These are phyloP conservation scores for Craniophora ligustri DNA, from an alignment of 2,888 invertebrate genomes.

Conservation along the genomic window DNA sequence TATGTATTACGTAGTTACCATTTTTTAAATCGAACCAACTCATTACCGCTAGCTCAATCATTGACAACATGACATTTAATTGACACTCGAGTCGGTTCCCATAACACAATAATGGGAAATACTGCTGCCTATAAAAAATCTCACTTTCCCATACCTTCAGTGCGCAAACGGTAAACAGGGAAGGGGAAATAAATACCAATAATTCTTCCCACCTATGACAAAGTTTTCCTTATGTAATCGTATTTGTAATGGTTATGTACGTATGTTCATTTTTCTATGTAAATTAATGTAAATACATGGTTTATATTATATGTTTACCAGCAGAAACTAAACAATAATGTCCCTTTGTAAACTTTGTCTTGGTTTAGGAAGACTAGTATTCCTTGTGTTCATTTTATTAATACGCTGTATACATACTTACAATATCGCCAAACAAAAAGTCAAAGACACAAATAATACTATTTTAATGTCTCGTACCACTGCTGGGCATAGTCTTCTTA, in stretches of 20 bases:
- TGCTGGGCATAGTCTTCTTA: too few species aligned
- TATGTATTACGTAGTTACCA: not conserved
- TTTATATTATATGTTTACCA: constrained; percentile 11
- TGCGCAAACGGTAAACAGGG: constrained; percentile 20
- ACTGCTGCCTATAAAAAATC: constrained; percentile 19
- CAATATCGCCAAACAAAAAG: too few species aligned
- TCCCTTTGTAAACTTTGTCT: constrained; percentile 3
- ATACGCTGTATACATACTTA: too few species aligned
- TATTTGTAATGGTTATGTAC: constrained; percentile 2
- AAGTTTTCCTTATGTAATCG: constrained; percentile 30
- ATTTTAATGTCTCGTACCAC: too few species aligned
- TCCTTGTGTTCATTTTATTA: too few species aligned
- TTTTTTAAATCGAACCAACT: not conserved
- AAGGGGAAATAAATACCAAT: constrained; percentile 34
- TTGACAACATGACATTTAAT: constrained; percentile 21
- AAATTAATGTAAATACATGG: constrained; percentile 14
- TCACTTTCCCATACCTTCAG: constrained; percentile 32
- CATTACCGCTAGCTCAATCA: constrained; percentile 1
- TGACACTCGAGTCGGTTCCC: constrained; percentile 42
- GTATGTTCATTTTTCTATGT: not conserved
- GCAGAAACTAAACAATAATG: constrained; percentile 5
- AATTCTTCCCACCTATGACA: constrained; percentile 9
- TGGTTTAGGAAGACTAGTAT: not conserved
- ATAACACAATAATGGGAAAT: constrained; percentile 51
- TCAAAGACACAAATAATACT: too few species aligned